Evolutionary conservation across 2,113 vertebrate species (phyloP).

Genomic region (Etheostoma spectabile): DNA sequence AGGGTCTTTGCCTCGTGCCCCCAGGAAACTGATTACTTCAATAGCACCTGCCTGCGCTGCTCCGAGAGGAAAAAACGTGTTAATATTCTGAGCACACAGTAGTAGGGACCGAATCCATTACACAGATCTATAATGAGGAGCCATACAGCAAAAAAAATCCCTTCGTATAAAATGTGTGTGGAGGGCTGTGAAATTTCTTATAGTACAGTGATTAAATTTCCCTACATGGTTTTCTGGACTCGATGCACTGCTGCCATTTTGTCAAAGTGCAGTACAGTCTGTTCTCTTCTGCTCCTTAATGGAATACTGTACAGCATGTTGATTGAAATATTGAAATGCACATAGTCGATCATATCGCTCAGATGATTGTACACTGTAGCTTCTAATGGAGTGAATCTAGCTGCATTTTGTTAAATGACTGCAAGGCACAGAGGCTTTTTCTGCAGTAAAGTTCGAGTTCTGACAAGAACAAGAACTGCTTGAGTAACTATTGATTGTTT

Average conservation of each 20-base stretch:
- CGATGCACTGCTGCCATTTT: constrained; percentile 63
- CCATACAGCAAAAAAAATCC: constrained; percentile 34
- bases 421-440: constrained; percentile 28
- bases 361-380: constrained; percentile 24
- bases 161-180: constrained; percentile 38
- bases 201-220: constrained; percentile 48
- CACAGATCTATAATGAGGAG: constrained; percentile 69
- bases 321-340: constrained; percentile 56
- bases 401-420: constrained; percentile 64
- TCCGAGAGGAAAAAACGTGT: constrained; percentile 53
- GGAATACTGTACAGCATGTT: constrained; percentile 4
- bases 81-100: constrained; percentile 80
- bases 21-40: constrained; percentile 80
- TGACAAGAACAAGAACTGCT: constrained; percentile 29
- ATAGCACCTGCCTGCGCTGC: constrained; percentile 74
- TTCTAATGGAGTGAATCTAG: constrained; percentile 51
- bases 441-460: constrained; percentile 31
- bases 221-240: constrained; percentile 23
- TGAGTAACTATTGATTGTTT: constrained; percentile 66
- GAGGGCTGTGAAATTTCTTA: constrained; percentile 22
- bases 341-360: constrained; percentile 26
- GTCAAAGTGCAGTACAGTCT: constrained; percentile 31
- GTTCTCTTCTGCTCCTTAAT: constrained; percentile 37
- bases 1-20: constrained; percentile 69
- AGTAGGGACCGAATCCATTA: constrained; percentile 70